Evolutionary conservation across 2,888 invertebrate species (phyloP).

Genomic region (Drosophila picticornis): DNA sequence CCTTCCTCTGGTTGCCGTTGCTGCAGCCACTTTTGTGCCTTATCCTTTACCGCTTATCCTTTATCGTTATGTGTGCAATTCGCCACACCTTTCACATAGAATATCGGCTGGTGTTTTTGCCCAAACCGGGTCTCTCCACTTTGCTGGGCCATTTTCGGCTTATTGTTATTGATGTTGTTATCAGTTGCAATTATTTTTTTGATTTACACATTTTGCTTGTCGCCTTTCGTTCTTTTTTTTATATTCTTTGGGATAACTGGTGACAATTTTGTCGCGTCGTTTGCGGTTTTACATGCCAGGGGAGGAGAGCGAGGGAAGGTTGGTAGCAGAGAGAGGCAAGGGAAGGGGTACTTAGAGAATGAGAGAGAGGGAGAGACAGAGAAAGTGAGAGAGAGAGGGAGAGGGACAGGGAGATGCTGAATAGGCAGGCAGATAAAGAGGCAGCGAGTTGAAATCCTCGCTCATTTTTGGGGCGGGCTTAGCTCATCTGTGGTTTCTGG

Average conservation of each 20-base stretch:
- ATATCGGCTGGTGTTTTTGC: slow-evolving; percentile 22
- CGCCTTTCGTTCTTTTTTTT: slow-evolving; percentile 11
- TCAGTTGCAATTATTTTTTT: slow-evolving; percentile 82
- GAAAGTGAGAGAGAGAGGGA: not conserved
- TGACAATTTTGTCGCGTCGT: slow-evolving; percentile 79
- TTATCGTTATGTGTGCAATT: slow-evolving; percentile 59
- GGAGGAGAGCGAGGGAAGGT: not conserved
- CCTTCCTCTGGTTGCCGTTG: not conserved
- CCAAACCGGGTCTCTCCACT: not conserved
- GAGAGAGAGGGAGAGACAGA: not conserved
- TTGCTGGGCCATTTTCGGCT: slow-evolving; percentile 46
- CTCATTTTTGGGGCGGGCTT: slow-evolving; percentile 57
- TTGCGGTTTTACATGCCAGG: slow-evolving; percentile 63
- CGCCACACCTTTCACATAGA: slow-evolving; percentile 34
- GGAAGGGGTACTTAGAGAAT: not conserved
- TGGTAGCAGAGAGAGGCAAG: not conserved
- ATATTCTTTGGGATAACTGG: slow-evolving; percentile 35
- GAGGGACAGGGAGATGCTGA: not conserved
- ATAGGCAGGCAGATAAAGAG: slow-evolving; percentile 10
- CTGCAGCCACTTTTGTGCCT: slow-evolving; percentile 19
- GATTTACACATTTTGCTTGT: slow-evolving; percentile 72
- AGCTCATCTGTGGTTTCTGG: slow-evolving; percentile 34
- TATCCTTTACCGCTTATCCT: slow-evolving; percentile 48
- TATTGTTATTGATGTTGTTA: slow-evolving; percentile 83
- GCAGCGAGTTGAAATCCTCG: slow-evolving; percentile 11